phyloP scores from a whole-genome alignment of 1,140 invertebrate genomes.

The Laodelphax striatellus region DNA sequence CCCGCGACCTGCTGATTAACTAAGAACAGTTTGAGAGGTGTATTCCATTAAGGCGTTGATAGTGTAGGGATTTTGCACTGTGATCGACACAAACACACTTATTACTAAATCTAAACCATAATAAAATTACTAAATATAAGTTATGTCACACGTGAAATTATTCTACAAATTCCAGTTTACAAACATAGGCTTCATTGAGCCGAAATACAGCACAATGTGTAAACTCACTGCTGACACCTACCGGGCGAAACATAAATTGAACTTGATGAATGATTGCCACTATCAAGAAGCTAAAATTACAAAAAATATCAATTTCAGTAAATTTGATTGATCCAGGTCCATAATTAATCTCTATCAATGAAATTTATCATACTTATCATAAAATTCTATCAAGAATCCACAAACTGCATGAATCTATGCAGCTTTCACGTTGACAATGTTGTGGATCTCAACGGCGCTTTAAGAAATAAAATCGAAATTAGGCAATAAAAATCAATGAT shows the following conservation, averaged over 20 bases:
- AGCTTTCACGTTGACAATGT: no score
- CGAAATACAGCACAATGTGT: slow-evolving; percentile 6
- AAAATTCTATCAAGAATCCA: no score
- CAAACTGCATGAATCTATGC: no score
- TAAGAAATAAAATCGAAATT: no score
- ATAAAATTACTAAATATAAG: not conserved
- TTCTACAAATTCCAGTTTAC: slow-evolving; percentile 7
- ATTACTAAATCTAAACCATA: not conserved
- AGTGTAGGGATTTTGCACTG: not conserved
- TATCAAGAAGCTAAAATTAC: no score
- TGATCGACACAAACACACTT: not conserved
- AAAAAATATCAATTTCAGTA: no score
- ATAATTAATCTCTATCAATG: no score
- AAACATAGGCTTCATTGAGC: slow-evolving; percentile 10
- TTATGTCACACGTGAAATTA: slow-evolving; percentile 1
- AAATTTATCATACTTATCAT: no score
- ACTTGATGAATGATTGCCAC: no score
- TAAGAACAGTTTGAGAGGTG: slow-evolving; percentile 1
- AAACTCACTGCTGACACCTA: not conserved
- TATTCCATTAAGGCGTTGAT: not conserved
- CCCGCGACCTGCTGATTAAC: slow-evolving; percentile 11
- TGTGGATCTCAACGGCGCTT: no score
- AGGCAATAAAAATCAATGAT: no score
- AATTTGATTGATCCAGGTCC: no score
- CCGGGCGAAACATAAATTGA: not conserved